Percentiles rank a stretch among this genome's conserved stretches.
Evolutionary conservation across 2,888 invertebrate genomes (phyloP).

Genomic region (Cephus nigrinus): DNA sequence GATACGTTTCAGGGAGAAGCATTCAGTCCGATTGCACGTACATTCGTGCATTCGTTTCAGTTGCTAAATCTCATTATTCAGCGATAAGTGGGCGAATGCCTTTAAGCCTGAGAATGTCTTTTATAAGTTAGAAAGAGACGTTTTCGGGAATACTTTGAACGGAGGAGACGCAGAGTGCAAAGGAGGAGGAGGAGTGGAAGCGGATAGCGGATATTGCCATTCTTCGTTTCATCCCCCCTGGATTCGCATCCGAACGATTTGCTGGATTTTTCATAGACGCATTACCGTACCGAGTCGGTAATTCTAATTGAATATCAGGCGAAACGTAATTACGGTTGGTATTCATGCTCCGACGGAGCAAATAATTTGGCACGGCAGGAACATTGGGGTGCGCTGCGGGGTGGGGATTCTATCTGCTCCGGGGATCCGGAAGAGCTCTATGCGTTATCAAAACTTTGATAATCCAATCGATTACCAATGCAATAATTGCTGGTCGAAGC

Average conservation of each 20-base stretch:
- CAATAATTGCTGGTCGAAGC: constrained; percentile 28
- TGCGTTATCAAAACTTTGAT: constrained; percentile 55
- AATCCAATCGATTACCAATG: constrained; percentile 54
- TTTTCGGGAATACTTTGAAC: not conserved
- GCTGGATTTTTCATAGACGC: constrained; percentile 2
- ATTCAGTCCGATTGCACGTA: not conserved
- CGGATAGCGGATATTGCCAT: constrained; percentile 22
- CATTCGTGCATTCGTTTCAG: not conserved
- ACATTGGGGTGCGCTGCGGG: constrained; percentile 26
- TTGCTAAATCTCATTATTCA: not conserved
- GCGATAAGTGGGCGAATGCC: not conserved
- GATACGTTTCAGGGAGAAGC: not conserved
- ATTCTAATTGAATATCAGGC: constrained; percentile 65
- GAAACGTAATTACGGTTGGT: constrained; percentile 65
- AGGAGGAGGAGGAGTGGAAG: constrained; percentile 28
- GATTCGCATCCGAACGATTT: not conserved
- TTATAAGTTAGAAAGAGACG: not conserved
- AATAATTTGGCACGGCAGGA: constrained; percentile 61
- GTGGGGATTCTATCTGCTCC: constrained; percentile 8
- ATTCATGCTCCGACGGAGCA: constrained; percentile 65
- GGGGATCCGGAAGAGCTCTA: constrained; percentile 42
- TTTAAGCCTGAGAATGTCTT: not conserved
- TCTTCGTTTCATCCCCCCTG: not conserved
- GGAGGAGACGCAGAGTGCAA: constrained; percentile 16
- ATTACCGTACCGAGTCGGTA: not conserved